A percentile compares a stretch with the other conserved stretches of the same genome.
Conservation (phyloP, 2,113 vertebrate genomes). For the Melanotaenia duboulayi region DNA sequence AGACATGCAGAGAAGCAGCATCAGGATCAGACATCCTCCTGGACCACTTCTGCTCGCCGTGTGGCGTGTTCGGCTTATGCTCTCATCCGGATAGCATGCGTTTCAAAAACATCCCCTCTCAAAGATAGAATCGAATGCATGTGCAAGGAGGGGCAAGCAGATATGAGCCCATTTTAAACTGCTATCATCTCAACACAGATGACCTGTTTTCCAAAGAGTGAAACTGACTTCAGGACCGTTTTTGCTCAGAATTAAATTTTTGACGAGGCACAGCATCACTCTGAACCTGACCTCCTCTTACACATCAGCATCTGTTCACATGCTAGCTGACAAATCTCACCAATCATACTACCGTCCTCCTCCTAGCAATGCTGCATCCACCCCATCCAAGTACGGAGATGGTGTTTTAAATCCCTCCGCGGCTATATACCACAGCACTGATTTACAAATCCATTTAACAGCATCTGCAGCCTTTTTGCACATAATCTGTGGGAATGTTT, state of each 20-base stretch:
- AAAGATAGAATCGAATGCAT: too few relatives aligned
- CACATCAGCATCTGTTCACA: slow-evolving; percentile 35
- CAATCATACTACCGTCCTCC: slow-evolving; percentile 7
- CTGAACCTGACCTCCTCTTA: slow-evolving; percentile 36
- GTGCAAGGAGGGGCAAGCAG: slow-evolving; percentile 14
- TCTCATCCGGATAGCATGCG: too few relatives aligned
- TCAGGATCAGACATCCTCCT: too few relatives aligned
- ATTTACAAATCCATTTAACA: slow-evolving; percentile 64
- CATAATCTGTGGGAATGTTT: slow-evolving; percentile 52
- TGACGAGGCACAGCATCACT: background rate
- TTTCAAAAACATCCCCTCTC: too few relatives aligned
- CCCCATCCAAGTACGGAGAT: slow-evolving; percentile 13
- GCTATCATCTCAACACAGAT: slow-evolving; percentile 39
- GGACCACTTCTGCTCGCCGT: background rate
- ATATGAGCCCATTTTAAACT: slow-evolving; percentile 6
- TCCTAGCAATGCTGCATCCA: slow-evolving; percentile 13
- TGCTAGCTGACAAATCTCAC: slow-evolving; percentile 5
- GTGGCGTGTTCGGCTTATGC: too few relatives aligned
- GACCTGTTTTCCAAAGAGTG: slow-evolving; percentile 16
- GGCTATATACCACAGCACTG: slow-evolving; percentile 32
- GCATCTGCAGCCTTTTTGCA: slow-evolving; percentile 60
- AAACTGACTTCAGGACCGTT: background rate
- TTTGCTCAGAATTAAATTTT: background rate
- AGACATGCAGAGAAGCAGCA: too few relatives aligned
- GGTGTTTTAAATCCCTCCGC: slow-evolving; percentile 44